Evolutionary conservation across 1,140 invertebrate genomes (phyloP), one percentile per base, ranked within the genome.

Genomic region (Linepithema humile): DNA sequence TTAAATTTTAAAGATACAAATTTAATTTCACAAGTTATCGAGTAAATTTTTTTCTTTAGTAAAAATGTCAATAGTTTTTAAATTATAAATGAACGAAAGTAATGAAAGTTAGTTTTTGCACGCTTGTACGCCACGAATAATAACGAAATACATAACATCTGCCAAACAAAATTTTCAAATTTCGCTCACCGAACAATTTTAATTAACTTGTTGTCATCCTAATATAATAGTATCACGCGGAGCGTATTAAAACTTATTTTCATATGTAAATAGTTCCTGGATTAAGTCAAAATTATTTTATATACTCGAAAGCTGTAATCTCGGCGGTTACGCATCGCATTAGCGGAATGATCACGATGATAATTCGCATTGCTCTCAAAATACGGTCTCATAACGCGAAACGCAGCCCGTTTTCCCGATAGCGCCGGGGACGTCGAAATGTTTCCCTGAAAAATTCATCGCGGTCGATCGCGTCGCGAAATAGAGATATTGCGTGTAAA

Each of bases 391-490:
- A n/a, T n/a, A n/a, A n/a, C n/a, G n/a, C n/a, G n/a, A n/a, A n/a
- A n/a, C n/a, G n/a, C n/a, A n/a, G n/a, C n/a, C n/a, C n/a, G n/a
- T n/a, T n/a, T n/a, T n/a, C n/a, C n/a, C 20, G 32, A 23, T 43
- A 38, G 26, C 15, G 12, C 9, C 53, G 3, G 9, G 12, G 6
- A n/a, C 45, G 48, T 86, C 67, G 38, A 62, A 45, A 26, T 10
- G 40, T 43, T 1, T 26, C 23, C 15, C 4, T 87, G 38, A 85
- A 87, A 85, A 73, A 88, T 82, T 85, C n/a, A 88, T 72, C 35
- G 32, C 26, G 40, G 62, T 64, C 50, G 82, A 80, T 84, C 17
- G 26, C 7, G 50, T 62, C 59, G 32, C 65, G 69, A 38, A 50
- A 84, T 43, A 80, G n/a, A 75, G 69, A 78, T 84, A 38, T 78